Base-by-base conservation (phyloP, 2,797 vertebrate species). In the Notoglanidium macrostoma region DNA sequence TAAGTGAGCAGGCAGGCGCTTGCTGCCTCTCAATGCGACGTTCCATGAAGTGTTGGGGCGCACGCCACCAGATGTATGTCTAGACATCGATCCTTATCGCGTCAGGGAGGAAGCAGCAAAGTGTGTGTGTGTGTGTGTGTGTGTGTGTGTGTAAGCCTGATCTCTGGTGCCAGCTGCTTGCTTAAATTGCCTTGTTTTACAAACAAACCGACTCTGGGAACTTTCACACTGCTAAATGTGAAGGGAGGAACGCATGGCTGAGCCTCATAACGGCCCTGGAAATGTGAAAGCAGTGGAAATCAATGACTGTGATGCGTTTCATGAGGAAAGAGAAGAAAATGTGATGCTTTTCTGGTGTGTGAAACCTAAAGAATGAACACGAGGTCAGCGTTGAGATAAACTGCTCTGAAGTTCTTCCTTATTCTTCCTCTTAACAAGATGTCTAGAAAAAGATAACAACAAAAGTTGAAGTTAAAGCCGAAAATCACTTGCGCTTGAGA, bases 141-240 rank as follows among this genome's bases (percentile, higher is more conserved):
- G 81, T 61, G 65, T 87, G 88, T 40, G 40, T 40, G 40, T 83
- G 87, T 85, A 79, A 85, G 73, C 70, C 68, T 86, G 85, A 90
- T 88, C 90, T 91, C 91, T 88, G 87, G 85, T 86, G 87, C 67
- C 90, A 92, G 89, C 90, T 90, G 93, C 88, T 90, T 76, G 85
- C 82, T 89, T 90, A 86, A 89, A 88, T 91, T 90, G 91, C 89
- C 89, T 89, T 90, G 88, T 92, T 89, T 91, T 89, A 92, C 65
- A 90, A 88, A 90, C 91, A 88, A 91, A 74, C 88, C 65, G 84
- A 82, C 89, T 93, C 73, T 87, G 54, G 73, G 88, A 92, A 91
- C 87, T 90, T 90, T 90, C 91, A 72, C 67, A 86, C 61, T 76
- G 87, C 87, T 90, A 90, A 90, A 90, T 63, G 85, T 21, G 87